phyloP scores from a whole-genome alignment of 1,140 invertebrate genomes.

The Brachionus sp. region DNA sequence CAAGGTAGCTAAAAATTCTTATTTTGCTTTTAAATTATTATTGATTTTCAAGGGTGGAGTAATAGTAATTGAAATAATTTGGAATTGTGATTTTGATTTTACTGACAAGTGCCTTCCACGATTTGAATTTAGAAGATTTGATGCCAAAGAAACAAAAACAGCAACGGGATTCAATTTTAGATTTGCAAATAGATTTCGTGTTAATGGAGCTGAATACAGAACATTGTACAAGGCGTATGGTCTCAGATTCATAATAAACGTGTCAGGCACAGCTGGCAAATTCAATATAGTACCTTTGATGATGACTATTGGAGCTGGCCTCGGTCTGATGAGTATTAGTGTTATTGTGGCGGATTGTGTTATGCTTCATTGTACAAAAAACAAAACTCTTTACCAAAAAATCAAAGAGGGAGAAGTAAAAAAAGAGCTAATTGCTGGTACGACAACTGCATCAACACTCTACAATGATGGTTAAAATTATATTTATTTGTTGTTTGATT shows the following conservation, averaged over 20 bases:
- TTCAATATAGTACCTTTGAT: conserved; percentile 47
- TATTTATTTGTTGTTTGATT: neutral
- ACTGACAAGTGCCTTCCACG: conserved; percentile 59
- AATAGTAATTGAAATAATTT: conserved; percentile 61
- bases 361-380: conserved; percentile 38
- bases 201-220: conserved; percentile 54
- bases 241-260: conserved; percentile 47
- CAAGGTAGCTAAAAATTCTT: conserved; percentile 42
- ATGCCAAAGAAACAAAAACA: conserved; percentile 52
- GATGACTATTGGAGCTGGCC: conserved; percentile 48
- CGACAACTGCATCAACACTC: neutral
- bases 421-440: neutral
- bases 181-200: conserved; percentile 59
- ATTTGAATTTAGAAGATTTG: conserved; percentile 60
- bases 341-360: conserved; percentile 44
- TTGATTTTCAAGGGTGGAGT: conserved; percentile 58
- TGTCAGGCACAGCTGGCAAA: conserved; percentile 46
- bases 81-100: conserved; percentile 64
- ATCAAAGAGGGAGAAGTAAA: conserved; percentile 36
- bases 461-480: neutral
- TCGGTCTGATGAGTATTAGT: conserved; percentile 47
- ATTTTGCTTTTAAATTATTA: conserved; percentile 52
- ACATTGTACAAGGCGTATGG: conserved; percentile 55
- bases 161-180: conserved; percentile 63
- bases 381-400: conserved; percentile 43